A percentile compares a stretch with the other conserved stretches of the same genome.
phyloP scores from a whole-genome alignment of 2,797 vertebrate genomes.

The Danio tinwini region DNA sequence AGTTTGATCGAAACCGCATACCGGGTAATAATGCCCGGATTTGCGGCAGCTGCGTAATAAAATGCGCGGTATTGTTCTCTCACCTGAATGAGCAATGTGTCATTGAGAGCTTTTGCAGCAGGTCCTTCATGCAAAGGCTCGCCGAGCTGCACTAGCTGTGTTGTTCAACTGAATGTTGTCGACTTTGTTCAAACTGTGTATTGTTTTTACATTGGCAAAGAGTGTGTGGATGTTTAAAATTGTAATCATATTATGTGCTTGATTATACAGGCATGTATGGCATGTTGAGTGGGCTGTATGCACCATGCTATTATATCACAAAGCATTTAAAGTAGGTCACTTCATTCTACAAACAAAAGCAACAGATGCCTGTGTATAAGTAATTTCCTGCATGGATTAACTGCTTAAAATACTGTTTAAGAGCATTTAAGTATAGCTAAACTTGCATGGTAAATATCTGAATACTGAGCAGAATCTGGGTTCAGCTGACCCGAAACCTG shows the following conservation, averaged over 20 bases:
- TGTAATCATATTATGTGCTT: neutral
- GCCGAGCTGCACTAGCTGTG: neutral
- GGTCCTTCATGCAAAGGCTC: neutral
- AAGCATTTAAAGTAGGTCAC: constrained; percentile 11
- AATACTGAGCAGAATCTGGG: neutral
- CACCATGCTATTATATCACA: neutral
- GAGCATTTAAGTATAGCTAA: neutral
- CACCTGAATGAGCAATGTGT: constrained; percentile 31
- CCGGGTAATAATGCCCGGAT: constrained; percentile 19
- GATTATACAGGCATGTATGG: neutral
- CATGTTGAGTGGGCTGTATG: neutral
- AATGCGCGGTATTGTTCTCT: constrained; percentile 35
- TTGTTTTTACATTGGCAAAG: neutral
- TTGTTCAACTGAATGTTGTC: neutral
- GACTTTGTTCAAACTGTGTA: neutral
- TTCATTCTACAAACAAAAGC: constrained; percentile 14
- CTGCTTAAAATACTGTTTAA: neutral
- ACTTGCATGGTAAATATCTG: neutral
- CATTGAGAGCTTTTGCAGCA: constrained; percentile 25
- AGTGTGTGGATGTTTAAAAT: neutral
- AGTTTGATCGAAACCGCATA: constrained; percentile 40
- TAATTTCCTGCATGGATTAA: constrained; percentile 6
- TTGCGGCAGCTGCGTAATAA: constrained; percentile 30
- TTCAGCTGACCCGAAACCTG: neutral
- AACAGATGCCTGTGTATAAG: constrained; percentile 1